Evolutionary conservation across 2,888 invertebrate species (phyloP).

Genomic region (Serripes groenlandicus): DNA sequence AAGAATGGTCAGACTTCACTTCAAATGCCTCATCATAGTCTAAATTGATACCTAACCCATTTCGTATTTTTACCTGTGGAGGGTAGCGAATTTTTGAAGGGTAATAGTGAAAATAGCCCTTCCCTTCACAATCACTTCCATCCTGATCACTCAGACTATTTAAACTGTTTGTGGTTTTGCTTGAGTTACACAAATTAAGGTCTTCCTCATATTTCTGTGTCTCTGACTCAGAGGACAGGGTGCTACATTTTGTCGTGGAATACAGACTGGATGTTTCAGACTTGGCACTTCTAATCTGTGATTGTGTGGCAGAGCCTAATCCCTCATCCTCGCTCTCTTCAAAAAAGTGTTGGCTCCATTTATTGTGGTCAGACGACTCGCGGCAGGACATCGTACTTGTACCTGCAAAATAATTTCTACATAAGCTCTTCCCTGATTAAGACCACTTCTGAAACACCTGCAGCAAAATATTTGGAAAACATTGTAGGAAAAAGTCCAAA

Average conservation of each 20-base stretch:
- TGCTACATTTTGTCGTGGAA: slow-evolving; percentile 46
- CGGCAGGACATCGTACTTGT: slow-evolving; percentile 49
- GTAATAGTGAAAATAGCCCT: slow-evolving; percentile 73
- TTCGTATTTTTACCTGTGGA: slow-evolving; percentile 59
- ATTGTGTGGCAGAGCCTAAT: slow-evolving; percentile 32
- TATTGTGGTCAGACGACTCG: slow-evolving; percentile 34
- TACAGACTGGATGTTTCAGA: slow-evolving; percentile 38
- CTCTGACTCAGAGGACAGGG: slow-evolving; percentile 55
- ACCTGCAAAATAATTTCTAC: slow-evolving; percentile 38
- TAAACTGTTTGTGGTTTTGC: slow-evolving; percentile 74
- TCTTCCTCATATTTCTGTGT: slow-evolving; percentile 65
- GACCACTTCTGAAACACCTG: no score
- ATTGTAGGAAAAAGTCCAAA: no score
- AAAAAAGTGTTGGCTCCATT: slow-evolving; percentile 39
- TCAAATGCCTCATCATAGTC: slow-evolving; percentile 78
- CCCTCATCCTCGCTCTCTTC: slow-evolving; percentile 63
- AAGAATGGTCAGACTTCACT: slow-evolving; percentile 75
- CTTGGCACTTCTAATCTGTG: slow-evolving; percentile 17
- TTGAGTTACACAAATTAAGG: slow-evolving; percentile 73
- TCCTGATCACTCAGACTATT: slow-evolving; percentile 70
- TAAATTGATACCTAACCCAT: slow-evolving; percentile 55
- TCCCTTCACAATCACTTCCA: slow-evolving; percentile 67
- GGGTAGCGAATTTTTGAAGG: slow-evolving; percentile 37
- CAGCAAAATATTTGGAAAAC: no score
- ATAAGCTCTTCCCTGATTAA: no score